These are phyloP conservation scores for Volucella bombylans DNA, from an alignment of 2,888 invertebrate species.

Conservation along the genomic window DNA sequence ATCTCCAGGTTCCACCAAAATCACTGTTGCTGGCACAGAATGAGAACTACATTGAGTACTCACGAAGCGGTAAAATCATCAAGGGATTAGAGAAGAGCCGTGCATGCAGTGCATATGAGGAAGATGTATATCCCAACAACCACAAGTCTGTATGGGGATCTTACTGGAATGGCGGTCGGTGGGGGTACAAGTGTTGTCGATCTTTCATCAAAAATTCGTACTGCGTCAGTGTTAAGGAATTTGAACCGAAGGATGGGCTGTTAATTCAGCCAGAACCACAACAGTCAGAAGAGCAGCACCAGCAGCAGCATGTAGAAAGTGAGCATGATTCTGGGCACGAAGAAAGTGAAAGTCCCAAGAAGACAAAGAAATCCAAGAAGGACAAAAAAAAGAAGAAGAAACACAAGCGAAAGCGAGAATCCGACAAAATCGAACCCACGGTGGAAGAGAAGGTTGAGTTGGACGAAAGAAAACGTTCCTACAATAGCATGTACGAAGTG, in stretches of 20 bases:
- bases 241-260: constrained; percentile 63
- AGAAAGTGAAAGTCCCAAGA: constrained; percentile 80
- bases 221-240: constrained; percentile 78
- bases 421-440: constrained; percentile 76
- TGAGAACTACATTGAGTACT: constrained; percentile 97
- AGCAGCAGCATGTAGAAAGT: constrained; percentile 58
- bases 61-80: constrained; percentile 93
- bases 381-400: constrained; percentile 79
- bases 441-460: constrained; percentile 82
- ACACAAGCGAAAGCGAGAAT: constrained; percentile 50
- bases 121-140: constrained; percentile 95
- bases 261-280: constrained; percentile 46
- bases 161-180: constrained; percentile 94
- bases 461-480: constrained; percentile 95
- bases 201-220: constrained; percentile 87
- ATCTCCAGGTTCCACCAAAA: constrained; percentile 93
- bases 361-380: constrained; percentile 79
- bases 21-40: constrained; percentile 95
- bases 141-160: constrained; percentile 98
- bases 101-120: constrained; percentile 94
- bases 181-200: constrained; percentile 99
- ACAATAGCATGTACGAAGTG: constrained; percentile 94
- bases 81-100: constrained; percentile 94
- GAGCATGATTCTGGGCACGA: constrained; percentile 83
- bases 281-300: constrained; percentile 37